Evolutionary conservation across 2,797 vertebrate genomes (phyloP).

Genomic region (Sorex maritimensis): DNA sequence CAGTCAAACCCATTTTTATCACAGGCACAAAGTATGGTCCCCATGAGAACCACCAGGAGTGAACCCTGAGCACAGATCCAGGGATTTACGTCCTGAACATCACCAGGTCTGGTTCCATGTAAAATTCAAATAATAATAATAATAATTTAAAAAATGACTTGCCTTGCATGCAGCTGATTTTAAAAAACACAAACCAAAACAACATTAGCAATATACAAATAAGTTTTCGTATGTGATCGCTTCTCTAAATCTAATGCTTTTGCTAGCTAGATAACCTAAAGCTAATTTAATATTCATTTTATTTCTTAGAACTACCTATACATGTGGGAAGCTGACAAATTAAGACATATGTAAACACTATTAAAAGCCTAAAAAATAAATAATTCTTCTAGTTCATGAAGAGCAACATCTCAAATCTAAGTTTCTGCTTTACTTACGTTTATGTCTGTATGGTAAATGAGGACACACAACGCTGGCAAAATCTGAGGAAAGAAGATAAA

Average conservation of each 20-base stretch:
- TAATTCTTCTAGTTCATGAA: conserved; percentile 1
- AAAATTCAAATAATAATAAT: no score
- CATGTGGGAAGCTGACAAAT: conserved; percentile 2
- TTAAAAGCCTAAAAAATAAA: conserved; percentile 47
- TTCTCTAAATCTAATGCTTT: conserved; percentile 47
- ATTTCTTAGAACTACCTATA: conserved; percentile 43
- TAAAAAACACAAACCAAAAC: neutral
- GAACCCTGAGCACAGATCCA: no score
- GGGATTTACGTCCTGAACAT: no score
- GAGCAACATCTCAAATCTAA: conserved; percentile 48
- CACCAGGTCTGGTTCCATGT: no score
- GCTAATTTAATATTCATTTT: conserved; percentile 14
- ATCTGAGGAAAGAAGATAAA: conserved; percentile 93
- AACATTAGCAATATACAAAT: neutral
- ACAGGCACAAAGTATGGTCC: no score
- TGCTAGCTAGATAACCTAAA: conserved; percentile 28
- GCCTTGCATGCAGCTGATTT: no score
- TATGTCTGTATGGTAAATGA: conserved; percentile 99
- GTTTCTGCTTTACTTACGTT: conserved; percentile 94
- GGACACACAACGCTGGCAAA: conserved; percentile 98
- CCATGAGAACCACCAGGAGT: no score
- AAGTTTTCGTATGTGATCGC: neutral
- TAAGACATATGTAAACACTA: conserved; percentile 30
- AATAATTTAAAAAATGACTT: no score
- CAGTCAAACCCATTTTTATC: no score